A percentile compares a stretch with the other conserved stretches of the same genome.
phyloP scores from a whole-genome alignment of 1,140 invertebrate genomes.

The Ylistrum balloti region DNA sequence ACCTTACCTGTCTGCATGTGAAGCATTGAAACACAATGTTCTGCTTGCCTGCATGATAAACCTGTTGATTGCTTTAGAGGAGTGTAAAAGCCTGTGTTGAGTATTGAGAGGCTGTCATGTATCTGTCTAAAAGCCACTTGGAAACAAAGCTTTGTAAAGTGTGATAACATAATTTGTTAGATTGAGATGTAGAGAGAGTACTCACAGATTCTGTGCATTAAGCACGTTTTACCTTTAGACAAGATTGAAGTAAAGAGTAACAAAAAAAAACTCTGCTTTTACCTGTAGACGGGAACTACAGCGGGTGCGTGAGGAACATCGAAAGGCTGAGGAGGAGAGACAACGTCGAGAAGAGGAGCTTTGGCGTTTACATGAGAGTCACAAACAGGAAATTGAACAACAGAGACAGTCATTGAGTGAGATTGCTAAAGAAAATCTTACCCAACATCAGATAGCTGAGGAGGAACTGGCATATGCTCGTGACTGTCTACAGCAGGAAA shows the following conservation, averaged over 20 bases:
- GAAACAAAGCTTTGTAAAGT: neutral
- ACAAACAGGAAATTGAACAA: constrained; percentile 71
- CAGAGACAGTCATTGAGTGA: constrained; percentile 65
- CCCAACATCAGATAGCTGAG: constrained; percentile 62
- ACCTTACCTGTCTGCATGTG: neutral
- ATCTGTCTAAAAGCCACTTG: neutral
- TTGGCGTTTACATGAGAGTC: constrained; percentile 70
- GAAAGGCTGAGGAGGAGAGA: constrained; percentile 67
- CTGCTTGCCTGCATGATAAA: neutral
- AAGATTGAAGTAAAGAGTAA: too few relatives aligned
- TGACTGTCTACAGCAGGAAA: constrained; percentile 69
- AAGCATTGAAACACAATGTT: neutral
- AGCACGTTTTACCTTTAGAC: too few relatives aligned
- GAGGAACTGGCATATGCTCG: constrained; percentile 68
- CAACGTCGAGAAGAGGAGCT: constrained; percentile 75
- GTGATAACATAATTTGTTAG: neutral
- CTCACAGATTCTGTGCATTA: neutral
- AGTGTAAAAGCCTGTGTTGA: neutral
- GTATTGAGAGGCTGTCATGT: neutral
- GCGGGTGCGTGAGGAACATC: constrained; percentile 67
- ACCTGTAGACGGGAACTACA: constrained; percentile 74
- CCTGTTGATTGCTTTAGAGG: neutral
- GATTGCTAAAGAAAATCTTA: constrained; percentile 65
- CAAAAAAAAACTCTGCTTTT: too few relatives aligned
- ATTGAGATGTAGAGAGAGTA: neutral